Percentiles rank a stretch among this genome's conserved stretches.
Evolutionary conservation across 2,797 vertebrate species (phyloP).

Genomic region (Nasua narica): DNA sequence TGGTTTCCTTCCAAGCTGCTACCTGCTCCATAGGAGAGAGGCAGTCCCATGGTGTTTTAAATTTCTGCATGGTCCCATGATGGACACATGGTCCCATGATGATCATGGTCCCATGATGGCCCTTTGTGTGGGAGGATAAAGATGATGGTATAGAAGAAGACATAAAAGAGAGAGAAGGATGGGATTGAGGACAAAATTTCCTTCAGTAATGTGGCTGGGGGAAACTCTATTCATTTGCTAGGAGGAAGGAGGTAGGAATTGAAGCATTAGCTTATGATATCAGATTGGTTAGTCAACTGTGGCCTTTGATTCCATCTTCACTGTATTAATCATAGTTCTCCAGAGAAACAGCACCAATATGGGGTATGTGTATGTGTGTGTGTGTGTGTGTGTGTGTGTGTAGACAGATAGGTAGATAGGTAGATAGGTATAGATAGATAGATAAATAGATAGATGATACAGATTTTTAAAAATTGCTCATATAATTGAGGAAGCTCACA

Average conservation of each 20-base stretch:
- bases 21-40: background rate
- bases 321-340: background rate
- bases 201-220: background rate
- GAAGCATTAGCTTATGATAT: background rate
- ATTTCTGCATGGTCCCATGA: background rate
- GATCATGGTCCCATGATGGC: fast-evolving
- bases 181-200: background rate
- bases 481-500: background rate
- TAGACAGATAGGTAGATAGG: too few species aligned
- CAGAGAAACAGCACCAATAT: background rate
- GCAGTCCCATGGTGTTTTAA: background rate
- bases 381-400: background rate
- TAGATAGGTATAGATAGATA: background rate
- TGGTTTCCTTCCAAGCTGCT: background rate
- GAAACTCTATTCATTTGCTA: background rate
- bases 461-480: background rate
- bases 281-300: background rate
- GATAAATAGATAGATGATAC: too few species aligned
- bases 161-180: background rate
- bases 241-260: background rate
- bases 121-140: background rate
- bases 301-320: background rate
- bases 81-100: background rate
- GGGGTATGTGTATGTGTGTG: background rate
- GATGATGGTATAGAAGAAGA: background rate